Evolutionary conservation across 2,113 vertebrate genomes (phyloP), one percentile per base, ranked within the genome.

Genomic region (Narcine bancroftii): DNA sequence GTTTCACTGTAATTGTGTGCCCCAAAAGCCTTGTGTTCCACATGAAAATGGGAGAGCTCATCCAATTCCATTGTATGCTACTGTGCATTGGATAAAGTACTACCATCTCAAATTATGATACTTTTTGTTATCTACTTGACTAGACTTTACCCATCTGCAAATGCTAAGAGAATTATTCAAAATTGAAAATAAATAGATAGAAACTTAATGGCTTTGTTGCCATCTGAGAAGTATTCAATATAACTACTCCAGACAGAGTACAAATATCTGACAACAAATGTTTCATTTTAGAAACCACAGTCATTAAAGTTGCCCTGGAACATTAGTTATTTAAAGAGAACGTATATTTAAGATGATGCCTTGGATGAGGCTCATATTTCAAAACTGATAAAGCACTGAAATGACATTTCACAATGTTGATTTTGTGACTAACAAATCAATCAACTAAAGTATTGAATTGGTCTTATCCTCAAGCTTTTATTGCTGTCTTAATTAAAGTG

Each of bases 351-450:
- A 89, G n/a, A 26, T 65, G 60, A n/a, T 45, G 63, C 42, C 65
- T 89, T 89, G 39, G 85, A 89, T 89, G 85, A 89, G 36, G n/a
- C 36, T 3, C 85, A 63, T 19, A 65, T 65, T 66, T 89, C 17
- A 11, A 89, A 6, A 63, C 60, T 87, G 53, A 66, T 89, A 89
- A 42, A n/a, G 60, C 60, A 89, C 13, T 42, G 60, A 42, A 89
- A 65, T 65, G n/a, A 60, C 21, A 66, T 39, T 89, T 65, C 24
- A 89, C 65, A 42, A n/a, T 21, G 17, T 65, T 65, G 60, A 65
- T 89, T 89, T 42, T 65, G 36, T 89, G 63, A 65, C 60, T 89
- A 89, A 89, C 85, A 89, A 87, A 89, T 89, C 60, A 89, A 65
- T 29, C 85, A 66, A 65, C 56, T 63, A 42, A 89, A 42, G 65